phyloP scores from a whole-genome alignment of 1,140 invertebrate genomes.

The Lycorma delicatula region DNA sequence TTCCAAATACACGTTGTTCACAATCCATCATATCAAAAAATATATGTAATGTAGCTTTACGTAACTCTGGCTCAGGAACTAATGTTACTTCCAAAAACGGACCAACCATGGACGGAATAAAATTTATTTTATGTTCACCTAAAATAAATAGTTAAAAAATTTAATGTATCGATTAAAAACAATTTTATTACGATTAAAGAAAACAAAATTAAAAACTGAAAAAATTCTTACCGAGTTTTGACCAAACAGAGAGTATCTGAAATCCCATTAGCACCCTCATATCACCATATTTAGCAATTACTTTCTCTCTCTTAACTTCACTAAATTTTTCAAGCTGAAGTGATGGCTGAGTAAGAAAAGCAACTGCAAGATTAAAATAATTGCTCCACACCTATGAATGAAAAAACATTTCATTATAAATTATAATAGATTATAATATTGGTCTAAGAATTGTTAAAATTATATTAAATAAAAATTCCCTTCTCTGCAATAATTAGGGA shows the following conservation, averaged over 20 bases:
- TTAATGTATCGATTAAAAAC: not conserved
- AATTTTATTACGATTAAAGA: no score
- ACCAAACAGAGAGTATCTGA: constrained; percentile 92
- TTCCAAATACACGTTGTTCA: constrained; percentile 72
- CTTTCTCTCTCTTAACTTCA: constrained; percentile 65
- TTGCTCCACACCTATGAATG: constrained; percentile 73
- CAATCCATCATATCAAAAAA: constrained; percentile 97
- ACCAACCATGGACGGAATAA: constrained; percentile 89
- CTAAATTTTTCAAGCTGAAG: constrained; percentile 80
- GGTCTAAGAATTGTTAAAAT: constrained; percentile 22
- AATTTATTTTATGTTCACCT: constrained; percentile 73
- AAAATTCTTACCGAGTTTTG: constrained; percentile 58
- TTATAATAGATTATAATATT: no score
- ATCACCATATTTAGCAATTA: constrained; percentile 75
- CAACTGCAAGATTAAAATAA: constrained; percentile 81
- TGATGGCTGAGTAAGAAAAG: constrained; percentile 78
- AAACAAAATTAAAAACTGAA: no score
- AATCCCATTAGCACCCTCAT: constrained; percentile 90
- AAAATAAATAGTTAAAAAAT: constrained; percentile 21
- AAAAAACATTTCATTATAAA: constrained; percentile 33
- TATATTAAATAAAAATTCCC: constrained; percentile 7
- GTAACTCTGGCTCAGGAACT: constrained; percentile 76
- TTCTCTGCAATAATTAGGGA: constrained; percentile 1
- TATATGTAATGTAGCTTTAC: constrained; percentile 86
- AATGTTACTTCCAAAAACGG: constrained; percentile 90